These are phyloP conservation scores for Tholera decimalis DNA, from an alignment of 2,888 invertebrate genomes.

Conservation along the genomic window DNA sequence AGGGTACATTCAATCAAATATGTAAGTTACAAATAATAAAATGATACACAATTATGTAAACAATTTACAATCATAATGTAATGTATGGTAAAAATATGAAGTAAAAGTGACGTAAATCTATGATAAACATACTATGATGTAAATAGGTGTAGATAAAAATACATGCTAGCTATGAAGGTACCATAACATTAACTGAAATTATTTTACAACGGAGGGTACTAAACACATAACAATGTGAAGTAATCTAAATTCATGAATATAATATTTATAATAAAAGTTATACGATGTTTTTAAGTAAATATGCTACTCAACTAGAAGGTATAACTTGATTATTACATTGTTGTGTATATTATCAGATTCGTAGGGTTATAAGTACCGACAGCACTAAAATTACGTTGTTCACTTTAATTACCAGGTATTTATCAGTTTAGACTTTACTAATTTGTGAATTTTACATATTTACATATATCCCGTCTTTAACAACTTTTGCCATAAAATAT, in stretches of 20 bases:
- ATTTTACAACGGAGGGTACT: conserved; percentile 67
- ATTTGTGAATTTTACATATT: conserved; percentile 75
- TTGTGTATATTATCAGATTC: conserved; percentile 42
- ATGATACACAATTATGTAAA: conserved; percentile 56
- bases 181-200: conserved; percentile 66
- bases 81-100: conserved; percentile 57
- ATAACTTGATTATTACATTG: conserved; percentile 54
- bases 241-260: conserved; percentile 49
- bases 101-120: conserved; percentile 70
- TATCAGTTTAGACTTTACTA: conserved; percentile 62
- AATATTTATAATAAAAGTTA: conserved; percentile 50
- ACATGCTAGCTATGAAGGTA: conserved; percentile 65
- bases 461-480: conserved; percentile 65
- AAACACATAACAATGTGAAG: conserved; percentile 63
- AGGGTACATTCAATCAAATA: conserved; percentile 62
- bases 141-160: conserved; percentile 66
- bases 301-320: conserved; percentile 66
- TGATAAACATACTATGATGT: conserved; percentile 59
- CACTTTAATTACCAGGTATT: conserved; percentile 58
- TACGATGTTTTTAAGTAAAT: conserved; percentile 67
- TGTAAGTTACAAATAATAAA: conserved; percentile 52
- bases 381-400: conserved; percentile 47
- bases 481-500: conserved; percentile 14
- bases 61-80: conserved; percentile 59
- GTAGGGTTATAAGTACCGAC: conserved; percentile 48